A percentile compares a stretch with the other conserved stretches of the same genome.
phyloP scores from a whole-genome alignment of 2,797 vertebrate genomes.

The Poeciliopsis turneri region DNA sequence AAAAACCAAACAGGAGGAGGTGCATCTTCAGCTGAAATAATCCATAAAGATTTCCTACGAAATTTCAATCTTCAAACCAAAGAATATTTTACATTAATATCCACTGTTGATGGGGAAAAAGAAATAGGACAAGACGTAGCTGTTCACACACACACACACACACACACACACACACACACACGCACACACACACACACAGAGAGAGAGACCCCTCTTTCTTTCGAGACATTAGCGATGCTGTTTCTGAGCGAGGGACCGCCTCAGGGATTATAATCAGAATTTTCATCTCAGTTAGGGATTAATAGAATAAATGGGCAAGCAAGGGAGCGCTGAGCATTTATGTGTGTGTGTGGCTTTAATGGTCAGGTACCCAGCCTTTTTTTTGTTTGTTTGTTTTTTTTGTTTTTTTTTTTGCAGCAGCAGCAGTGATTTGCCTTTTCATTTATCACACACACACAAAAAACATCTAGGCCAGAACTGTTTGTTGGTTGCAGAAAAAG shows the following conservation, averaged over 20 bases:
- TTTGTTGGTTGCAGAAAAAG: background rate
- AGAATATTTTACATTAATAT: constrained; percentile 29
- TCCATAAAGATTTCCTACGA: constrained; percentile 41
- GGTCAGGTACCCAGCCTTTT: constrained; percentile 27
- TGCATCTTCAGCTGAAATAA: constrained; percentile 36
- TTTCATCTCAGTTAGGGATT: constrained; percentile 78
- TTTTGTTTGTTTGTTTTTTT: constrained; percentile 50
- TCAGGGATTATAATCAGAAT: constrained; percentile 77
- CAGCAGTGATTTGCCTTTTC: constrained; percentile 47
- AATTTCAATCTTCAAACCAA: constrained; percentile 50
- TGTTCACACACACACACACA: constrained; percentile 32
- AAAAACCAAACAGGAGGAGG: constrained; percentile 27
- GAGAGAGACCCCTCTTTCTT: constrained; percentile 38
- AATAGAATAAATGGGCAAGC: constrained; percentile 74
- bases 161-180: too few species aligned
- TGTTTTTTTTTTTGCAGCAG: too few species aligned
- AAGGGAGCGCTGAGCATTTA: constrained; percentile 48
- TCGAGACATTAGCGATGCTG: constrained; percentile 72
- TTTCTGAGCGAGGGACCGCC: constrained; percentile 71
- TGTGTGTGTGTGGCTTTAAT: constrained; percentile 29
- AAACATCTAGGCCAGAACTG: constrained; percentile 27
- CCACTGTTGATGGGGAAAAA: constrained; percentile 21
- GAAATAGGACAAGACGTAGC: constrained; percentile 1
- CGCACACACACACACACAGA: too few species aligned
- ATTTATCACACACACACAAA: constrained; percentile 10